These are phyloP conservation scores for Andrena cerasifolii DNA, from an alignment of 1,140 invertebrate species.

Conservation along the genomic window DNA sequence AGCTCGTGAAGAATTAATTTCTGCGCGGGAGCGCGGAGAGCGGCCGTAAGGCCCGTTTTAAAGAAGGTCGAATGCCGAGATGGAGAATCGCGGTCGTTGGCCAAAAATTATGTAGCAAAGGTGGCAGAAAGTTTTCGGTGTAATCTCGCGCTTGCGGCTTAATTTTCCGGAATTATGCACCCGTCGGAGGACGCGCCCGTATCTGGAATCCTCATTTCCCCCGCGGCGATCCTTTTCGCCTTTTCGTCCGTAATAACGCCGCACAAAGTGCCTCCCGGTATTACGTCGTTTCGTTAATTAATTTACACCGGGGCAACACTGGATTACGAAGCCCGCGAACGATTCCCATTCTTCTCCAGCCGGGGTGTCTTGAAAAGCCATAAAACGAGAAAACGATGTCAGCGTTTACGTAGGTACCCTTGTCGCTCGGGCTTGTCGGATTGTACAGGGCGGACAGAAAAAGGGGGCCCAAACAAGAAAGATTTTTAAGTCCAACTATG, in stretches of 20 bases:
- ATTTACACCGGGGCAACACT: slow-evolving; percentile 46
- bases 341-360: neutral
- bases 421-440: neutral
- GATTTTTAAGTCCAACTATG: no score
- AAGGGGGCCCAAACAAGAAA: no score
- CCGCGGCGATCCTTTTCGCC: slow-evolving; percentile 47
- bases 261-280: slow-evolving; percentile 20
- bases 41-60: neutral
- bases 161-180: slow-evolving; percentile 53
- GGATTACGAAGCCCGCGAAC: slow-evolving; percentile 42
- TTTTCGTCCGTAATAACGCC: slow-evolving; percentile 47
- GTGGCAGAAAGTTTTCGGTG: slow-evolving; percentile 30
- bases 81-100: neutral
- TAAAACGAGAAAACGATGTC: neutral
- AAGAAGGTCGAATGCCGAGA: no score
- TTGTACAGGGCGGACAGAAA: neutral
- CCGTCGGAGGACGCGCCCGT: slow-evolving; percentile 21
- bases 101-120: slow-evolving; percentile 29
- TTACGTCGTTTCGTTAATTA: slow-evolving; percentile 59
- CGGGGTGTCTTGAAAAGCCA: neutral
- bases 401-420: neutral
- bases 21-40: neutral
- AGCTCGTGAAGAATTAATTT: no score
- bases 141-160: slow-evolving; percentile 55
- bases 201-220: slow-evolving; percentile 52